These are phyloP conservation scores for Hippocampus comes DNA, from an alignment of 2,113 vertebrate species.

Conservation along the genomic window DNA sequence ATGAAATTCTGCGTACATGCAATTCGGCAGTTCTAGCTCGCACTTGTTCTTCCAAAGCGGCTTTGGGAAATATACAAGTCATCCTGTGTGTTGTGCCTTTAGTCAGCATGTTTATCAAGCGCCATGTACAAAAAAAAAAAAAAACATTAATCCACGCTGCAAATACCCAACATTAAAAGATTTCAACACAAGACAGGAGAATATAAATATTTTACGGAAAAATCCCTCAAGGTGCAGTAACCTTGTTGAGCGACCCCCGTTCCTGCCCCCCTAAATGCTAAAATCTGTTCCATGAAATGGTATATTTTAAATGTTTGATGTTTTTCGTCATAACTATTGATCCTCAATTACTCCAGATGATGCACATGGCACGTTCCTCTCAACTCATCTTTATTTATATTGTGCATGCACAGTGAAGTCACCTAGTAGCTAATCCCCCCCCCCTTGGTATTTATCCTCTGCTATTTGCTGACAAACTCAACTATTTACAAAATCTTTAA, in stretches of 20 bases:
- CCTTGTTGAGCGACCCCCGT: too few relatives aligned
- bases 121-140: not conserved
- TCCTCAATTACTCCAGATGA: too few relatives aligned
- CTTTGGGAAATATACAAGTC: not conserved
- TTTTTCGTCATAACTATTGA: too few relatives aligned
- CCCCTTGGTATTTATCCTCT: not conserved
- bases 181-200: not conserved
- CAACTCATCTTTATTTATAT: too few relatives aligned
- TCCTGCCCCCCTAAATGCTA: too few relatives aligned
- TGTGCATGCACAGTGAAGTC: too few relatives aligned
- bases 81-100: not conserved
- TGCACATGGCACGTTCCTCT: too few relatives aligned
- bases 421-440: too few relatives aligned
- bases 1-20: conserved; percentile 13
- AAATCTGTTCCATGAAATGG: too few relatives aligned
- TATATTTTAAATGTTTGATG: too few relatives aligned
- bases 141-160: not conserved
- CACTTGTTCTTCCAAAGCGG: not conserved
- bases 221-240: too few relatives aligned
- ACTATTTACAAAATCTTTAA: not conserved
- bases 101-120: not conserved
- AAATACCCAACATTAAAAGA: not conserved
- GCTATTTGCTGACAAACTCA: not conserved
- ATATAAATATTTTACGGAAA: too few relatives aligned
- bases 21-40: not conserved